Evolutionary conservation across 64 coral and sea anemone genomes (phyloP).

Genomic region (Porites lutea): DNA sequence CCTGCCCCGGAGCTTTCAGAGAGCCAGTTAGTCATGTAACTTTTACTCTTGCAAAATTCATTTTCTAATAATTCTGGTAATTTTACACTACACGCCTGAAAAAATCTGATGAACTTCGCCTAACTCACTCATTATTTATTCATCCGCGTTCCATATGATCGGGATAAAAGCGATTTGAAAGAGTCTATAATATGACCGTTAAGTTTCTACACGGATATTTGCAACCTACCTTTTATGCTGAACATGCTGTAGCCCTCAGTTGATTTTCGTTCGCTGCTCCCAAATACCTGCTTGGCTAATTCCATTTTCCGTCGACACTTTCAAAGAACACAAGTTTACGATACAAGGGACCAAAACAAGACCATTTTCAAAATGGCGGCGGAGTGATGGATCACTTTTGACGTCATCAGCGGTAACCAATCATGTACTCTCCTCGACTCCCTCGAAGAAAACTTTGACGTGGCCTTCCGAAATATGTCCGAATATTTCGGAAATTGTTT

Average conservation of each 20-base stretch:
- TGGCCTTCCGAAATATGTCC: neutral
- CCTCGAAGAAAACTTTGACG: neutral
- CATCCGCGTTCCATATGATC: conserved; percentile 45
- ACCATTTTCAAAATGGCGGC: conserved; percentile 82
- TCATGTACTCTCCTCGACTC: neutral
- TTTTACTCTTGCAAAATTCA: neutral
- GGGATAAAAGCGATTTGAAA: conserved; percentile 10
- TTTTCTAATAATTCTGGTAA: neutral
- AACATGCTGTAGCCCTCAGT: conserved; percentile 45
- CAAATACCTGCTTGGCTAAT: conserved; percentile 76
- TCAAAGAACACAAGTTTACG: conserved; percentile 4
- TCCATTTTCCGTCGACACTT: conserved; percentile 55
- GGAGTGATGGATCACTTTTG: conserved; percentile 35
- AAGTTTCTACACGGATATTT: neutral
- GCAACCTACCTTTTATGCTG: conserved; percentile 26
- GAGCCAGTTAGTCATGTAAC: neutral
- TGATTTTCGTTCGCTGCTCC: conserved; percentile 42
- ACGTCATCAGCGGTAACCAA: conserved; percentile 72
- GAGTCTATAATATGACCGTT: conserved; percentile 17
- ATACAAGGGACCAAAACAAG: conserved; percentile 37
- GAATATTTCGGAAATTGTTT: too few species aligned
- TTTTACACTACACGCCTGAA: conserved; percentile 23
- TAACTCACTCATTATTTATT: conserved; percentile 22
- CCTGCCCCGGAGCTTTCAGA: neutral
- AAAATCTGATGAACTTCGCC: conserved; percentile 4